Conservation (phyloP, 2,888 invertebrate genomes). For the Tachina lurida region DNA sequence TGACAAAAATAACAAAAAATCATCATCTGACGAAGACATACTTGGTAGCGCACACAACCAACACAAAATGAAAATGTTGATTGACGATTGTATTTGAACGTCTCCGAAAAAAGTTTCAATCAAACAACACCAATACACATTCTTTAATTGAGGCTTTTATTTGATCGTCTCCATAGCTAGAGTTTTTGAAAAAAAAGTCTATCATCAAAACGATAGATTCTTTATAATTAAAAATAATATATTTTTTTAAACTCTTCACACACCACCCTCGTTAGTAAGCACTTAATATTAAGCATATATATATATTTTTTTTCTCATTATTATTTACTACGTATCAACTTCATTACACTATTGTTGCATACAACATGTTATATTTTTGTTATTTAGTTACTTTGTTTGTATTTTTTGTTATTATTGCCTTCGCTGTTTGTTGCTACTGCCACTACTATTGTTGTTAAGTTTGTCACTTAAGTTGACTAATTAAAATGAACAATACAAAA, state of each 20-base stretch:
- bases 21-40: too few species aligned
- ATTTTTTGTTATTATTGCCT: background rate
- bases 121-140: too few species aligned
- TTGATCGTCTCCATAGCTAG: too few species aligned
- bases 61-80: too few species aligned
- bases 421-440: background rate
- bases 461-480: conserved; percentile 72
- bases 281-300: background rate
- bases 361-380: conserved; percentile 46
- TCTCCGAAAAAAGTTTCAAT: too few species aligned
- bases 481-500: conserved; percentile 74
- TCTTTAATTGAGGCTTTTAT: too few species aligned
- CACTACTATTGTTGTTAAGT: conserved; percentile 57
- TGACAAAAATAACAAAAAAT: too few species aligned
- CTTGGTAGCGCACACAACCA: too few species aligned
- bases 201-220: too few species aligned
- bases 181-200: too few species aligned
- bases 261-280: conserved; percentile 6
- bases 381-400: background rate
- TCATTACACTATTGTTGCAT: conserved; percentile 11
- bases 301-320: background rate
- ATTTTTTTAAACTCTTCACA: background rate
- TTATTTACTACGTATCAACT: conserved; percentile 27
- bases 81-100: too few species aligned
- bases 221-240: background rate